These are phyloP conservation scores for Himalopsyche kuldschensis DNA, from an alignment of 2,888 invertebrate genomes.

Conservation along the genomic window DNA sequence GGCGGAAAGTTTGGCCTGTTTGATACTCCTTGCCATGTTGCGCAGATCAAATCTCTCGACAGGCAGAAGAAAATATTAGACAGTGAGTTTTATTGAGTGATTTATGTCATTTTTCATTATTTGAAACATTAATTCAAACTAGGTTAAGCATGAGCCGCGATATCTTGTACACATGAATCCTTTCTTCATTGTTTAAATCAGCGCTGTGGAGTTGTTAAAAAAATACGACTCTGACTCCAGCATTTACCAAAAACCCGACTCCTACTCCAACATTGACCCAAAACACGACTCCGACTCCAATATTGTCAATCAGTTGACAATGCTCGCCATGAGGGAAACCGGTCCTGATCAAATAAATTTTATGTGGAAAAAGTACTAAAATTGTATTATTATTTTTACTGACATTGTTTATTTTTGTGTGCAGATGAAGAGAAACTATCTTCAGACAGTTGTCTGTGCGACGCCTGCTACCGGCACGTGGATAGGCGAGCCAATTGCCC, in stretches of 20 bases:
- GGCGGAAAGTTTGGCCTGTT: slow-evolving; percentile 84
- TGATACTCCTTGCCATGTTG: slow-evolving; percentile 85
- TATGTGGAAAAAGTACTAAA: too few relatives aligned
- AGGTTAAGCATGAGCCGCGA: too few relatives aligned
- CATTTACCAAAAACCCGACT: too few relatives aligned
- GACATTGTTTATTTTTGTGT: not conserved
- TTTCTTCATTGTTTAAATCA: not conserved
- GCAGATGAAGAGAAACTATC: slow-evolving; percentile 79
- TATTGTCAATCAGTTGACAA: too few relatives aligned
- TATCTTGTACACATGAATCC: too few relatives aligned
- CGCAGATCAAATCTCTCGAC: slow-evolving; percentile 80
- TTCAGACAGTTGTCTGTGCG: slow-evolving; percentile 82
- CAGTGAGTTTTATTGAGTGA: slow-evolving; percentile 52
- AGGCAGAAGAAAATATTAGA: slow-evolving; percentile 79
- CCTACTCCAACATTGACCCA: too few relatives aligned
- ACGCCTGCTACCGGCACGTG: slow-evolving; percentile 84
- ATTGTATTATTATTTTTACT: too few relatives aligned
- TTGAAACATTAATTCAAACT: not conserved
- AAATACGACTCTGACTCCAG: too few relatives aligned
- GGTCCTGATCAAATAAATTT: too few relatives aligned
- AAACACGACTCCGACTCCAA: too few relatives aligned
- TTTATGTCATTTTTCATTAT: not conserved
- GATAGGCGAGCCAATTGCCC: slow-evolving; percentile 79
- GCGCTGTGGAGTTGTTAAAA: too few relatives aligned
- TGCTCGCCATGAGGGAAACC: too few relatives aligned